phyloP scores from a whole-genome alignment of 2,113 vertebrate species.

The Crotophaga sulcirostris region DNA sequence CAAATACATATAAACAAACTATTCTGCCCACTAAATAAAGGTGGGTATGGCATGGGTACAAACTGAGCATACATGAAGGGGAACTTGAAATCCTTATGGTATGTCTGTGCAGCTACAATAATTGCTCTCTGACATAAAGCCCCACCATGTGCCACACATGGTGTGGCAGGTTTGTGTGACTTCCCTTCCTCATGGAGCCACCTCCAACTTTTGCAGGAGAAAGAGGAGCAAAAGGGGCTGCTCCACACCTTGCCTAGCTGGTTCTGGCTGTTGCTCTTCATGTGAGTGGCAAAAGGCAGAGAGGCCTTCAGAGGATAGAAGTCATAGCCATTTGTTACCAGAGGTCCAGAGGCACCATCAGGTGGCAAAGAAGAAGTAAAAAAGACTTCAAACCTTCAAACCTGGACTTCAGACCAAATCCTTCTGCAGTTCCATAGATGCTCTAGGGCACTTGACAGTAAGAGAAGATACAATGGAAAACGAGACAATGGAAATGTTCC shows the following conservation, averaged over 20 bases:
- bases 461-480: not conserved
- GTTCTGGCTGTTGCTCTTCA: not conserved
- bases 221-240: not conserved
- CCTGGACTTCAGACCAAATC: not conserved
- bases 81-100: not conserved
- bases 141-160: no score
- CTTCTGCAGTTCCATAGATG: not conserved
- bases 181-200: not conserved
- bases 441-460: not conserved
- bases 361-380: not conserved
- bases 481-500: not conserved
- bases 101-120: not conserved
- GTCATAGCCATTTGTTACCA: not conserved
- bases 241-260: not conserved
- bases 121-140: not conserved
- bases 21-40: not conserved
- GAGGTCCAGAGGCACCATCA: not conserved
- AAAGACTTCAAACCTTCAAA: not conserved
- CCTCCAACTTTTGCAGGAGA: not conserved
- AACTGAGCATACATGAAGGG: not conserved
- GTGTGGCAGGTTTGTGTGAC: not conserved
- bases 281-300: not conserved
- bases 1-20: not conserved
- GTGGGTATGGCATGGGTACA: not conserved
- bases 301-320: not conserved